Base-by-base conservation (phyloP, 2,113 vertebrate genomes). In the Mesocricetus auratus region DNA sequence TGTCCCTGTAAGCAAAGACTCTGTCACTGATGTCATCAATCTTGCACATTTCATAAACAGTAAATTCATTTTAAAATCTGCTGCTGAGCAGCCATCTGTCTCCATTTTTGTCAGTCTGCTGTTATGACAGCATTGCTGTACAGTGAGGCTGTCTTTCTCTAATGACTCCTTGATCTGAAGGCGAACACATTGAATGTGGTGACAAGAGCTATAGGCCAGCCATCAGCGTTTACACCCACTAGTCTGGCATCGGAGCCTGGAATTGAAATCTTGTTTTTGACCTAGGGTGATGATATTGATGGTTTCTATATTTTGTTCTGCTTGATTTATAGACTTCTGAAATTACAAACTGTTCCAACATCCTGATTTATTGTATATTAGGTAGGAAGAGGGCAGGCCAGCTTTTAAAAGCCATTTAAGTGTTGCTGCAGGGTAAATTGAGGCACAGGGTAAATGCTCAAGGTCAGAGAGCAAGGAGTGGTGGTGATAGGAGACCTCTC, bases 21-120 rank as follows among this genome's bases (percentile, higher is more conserved):
- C 42, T 33, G 82, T 13, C 16, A 45, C 95, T 82, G 94, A 90
- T 15, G 2, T 89, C 97, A 95, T 97, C 97, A 97, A 24, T 98
- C 96, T 93, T 93, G 90, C 94, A 90, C 69, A 83, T 98, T 96
- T 94, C 95, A 95, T 96, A 96, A 95, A 93, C 96, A 97, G 86
- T 97, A 97, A 98, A 98, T 92, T 95, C 79, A 64, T 95, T 98
- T 98, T 62, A 94, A 96, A 98, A 97, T 96, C 94, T 94, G 95
- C 96, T 91, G 66, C 97, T 97, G 97, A 98, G 97, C 47, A 77
- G 94, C 97, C 97, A 97, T 98, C 98, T 98, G 98, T 97, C 96
- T 97, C 96, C 78, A 92, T 96, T 97, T 96, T 97, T 97, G 83
- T 96, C n/a, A 45, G 13, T 97, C 87, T 94, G 96, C 90, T 97